Evolutionary conservation across 1,140 invertebrate species (phyloP), one percentile per base, ranked within the genome.

Genomic region (Nasonia giraulti): DNA sequence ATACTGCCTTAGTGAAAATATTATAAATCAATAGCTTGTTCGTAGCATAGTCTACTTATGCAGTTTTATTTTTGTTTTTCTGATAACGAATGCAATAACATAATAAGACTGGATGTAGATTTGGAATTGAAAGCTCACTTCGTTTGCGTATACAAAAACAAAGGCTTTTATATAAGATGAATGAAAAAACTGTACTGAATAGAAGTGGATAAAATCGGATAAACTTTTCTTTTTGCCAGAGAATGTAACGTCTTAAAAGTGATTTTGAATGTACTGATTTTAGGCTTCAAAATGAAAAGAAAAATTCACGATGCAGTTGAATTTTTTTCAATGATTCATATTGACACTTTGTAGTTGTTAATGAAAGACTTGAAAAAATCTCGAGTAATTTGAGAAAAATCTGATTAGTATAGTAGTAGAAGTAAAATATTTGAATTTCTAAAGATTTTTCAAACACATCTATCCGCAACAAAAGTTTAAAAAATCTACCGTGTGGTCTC

Each of bases 41-140:
- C 14, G 47, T n/a, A 62, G 20, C 17, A 62, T 4, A 62, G n/a
- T 20, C 2, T 62, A 62, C 55, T 62, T 71, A 44, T 74, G 33
- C 73, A 37, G 20, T 80, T 71, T 50, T n/a, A 44, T 20, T 47
- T 47, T 71, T n/a, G 31, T 33, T 81, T 14, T 71, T 83, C 40
- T 27, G 44, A 71, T 50, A 37, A 79, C 7, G 27, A 47, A 83
- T 66, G 79, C 79, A 80, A 80, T 80, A 80, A 80, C 20, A n/a
- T 68, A n/a, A 69, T 71, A 80, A 80, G 79, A 80, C 79, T 80
- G 79, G 62, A 80, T 37, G 33, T 80, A 47, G 27, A 47, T 62
- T 79, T 80, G 68, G 68, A 71, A 80, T 80, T 80, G 66, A 80
- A 44, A 40, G 23, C 69, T 23, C 76, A 78, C 47, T 78, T 78